These are phyloP conservation scores for Cyanoramphus novaezelandiae DNA, from an alignment of 2,113 vertebrate species.

Conservation along the genomic window DNA sequence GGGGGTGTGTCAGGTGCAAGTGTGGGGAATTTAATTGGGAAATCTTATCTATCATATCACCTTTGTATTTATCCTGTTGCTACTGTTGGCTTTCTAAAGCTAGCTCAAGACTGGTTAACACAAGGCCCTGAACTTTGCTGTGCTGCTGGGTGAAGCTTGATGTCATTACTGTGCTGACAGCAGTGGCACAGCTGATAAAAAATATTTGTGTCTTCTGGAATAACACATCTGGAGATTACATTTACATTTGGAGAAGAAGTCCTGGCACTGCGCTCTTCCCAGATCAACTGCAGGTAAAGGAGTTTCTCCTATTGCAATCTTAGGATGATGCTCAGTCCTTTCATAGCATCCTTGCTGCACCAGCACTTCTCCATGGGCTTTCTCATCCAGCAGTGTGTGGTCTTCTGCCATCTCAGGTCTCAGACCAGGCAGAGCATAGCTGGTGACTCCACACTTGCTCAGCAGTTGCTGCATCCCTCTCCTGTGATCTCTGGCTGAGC, in stretches of 20 bases:
- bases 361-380: background rate
- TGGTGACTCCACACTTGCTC: background rate
- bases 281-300: background rate
- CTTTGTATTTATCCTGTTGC: background rate
- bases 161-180: background rate
- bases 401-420: background rate
- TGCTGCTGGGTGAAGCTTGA: background rate
- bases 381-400: accelerated
- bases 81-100: background rate
- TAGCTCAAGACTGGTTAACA: background rate
- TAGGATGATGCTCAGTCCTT: background rate
- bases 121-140: background rate
- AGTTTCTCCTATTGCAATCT: background rate
- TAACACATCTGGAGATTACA: background rate
- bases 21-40: background rate
- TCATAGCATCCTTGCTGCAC: background rate
- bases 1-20: background rate
- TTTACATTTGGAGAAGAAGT: background rate
- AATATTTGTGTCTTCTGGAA: background rate
- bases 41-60: background rate
- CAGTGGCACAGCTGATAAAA: background rate
- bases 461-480: background rate
- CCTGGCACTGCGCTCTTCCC: background rate
- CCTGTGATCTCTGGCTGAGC: background rate
- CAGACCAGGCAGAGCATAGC: background rate